Conservation (phyloP, 2,797 vertebrate species). For the Oryzias dopingdopingensis region DNA sequence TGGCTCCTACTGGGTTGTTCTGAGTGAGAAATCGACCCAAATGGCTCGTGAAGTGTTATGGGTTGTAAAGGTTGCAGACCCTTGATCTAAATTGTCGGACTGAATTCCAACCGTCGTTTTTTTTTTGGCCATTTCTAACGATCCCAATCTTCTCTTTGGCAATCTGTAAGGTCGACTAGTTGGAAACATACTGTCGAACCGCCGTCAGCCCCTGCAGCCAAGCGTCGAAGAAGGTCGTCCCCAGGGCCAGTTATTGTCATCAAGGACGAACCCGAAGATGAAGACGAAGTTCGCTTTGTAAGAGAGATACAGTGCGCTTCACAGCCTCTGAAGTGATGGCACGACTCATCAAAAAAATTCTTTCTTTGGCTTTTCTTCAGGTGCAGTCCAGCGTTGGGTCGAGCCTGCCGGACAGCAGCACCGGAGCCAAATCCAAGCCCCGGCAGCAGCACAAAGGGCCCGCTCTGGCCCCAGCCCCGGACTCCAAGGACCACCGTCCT, state of each 20-base stretch:
- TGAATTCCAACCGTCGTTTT: background rate
- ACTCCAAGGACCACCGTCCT: conserved; percentile 28
- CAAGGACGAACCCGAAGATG: conserved; percentile 83
- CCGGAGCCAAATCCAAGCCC: conserved; percentile 68
- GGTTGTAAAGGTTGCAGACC: too few species aligned
- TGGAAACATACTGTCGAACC: conserved; percentile 70
- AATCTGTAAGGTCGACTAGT: conserved; percentile 49
- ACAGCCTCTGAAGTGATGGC: too few species aligned
- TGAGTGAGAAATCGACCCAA: too few species aligned
- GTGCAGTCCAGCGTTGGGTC: conserved; percentile 74
- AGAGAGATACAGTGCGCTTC: conserved; percentile 29
- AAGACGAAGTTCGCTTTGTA: conserved; percentile 82
- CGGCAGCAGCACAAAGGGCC: conserved; percentile 51
- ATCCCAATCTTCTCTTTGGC: background rate
- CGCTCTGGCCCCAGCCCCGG: background rate
- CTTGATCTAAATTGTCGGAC: background rate
- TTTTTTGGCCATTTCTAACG: background rate
- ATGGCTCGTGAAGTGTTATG: too few species aligned
- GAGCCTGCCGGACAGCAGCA: conserved; percentile 84
- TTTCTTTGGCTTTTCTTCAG: conserved; percentile 39
- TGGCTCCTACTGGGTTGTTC: too few species aligned
- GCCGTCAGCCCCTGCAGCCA: conserved; percentile 57
- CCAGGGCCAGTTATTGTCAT: conserved; percentile 81
- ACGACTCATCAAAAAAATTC: background rate
- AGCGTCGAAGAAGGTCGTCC: conserved; percentile 71